Evolutionary conservation across 2,888 invertebrate species (phyloP).

Genomic region (Ptychoptera albimana): DNA sequence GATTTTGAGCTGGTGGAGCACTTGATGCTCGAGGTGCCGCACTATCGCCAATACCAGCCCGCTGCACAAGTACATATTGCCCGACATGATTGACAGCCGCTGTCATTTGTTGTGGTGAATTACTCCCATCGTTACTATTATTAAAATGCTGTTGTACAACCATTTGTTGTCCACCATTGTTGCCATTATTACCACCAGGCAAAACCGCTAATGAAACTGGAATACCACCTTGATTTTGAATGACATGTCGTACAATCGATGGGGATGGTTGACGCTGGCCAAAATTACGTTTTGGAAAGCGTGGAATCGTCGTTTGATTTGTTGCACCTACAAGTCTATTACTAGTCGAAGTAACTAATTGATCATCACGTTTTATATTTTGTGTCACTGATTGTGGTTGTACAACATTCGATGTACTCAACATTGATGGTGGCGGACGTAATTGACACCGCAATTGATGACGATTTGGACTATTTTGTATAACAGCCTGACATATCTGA

Average conservation of each 20-base stretch:
- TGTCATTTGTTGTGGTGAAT: background rate
- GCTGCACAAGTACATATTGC: slow-evolving; percentile 68
- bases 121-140: background rate
- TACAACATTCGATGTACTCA: slow-evolving; percentile 18
- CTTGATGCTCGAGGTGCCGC: slow-evolving; percentile 69
- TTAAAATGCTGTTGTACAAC: background rate
- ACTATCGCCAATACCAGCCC: slow-evolving; percentile 44
- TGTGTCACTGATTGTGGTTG: slow-evolving; percentile 8
- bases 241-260: slow-evolving; percentile 46
- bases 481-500: slow-evolving; percentile 85
- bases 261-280: slow-evolving; percentile 41
- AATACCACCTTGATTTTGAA: slow-evolving; percentile 38
- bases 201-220: slow-evolving; percentile 39
- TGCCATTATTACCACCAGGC: slow-evolving; percentile 17
- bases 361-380: slow-evolving; percentile 15
- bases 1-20: slow-evolving; percentile 57
- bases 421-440: slow-evolving; percentile 67
- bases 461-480: slow-evolving; percentile 84
- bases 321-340: slow-evolving; percentile 20
- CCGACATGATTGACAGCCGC: slow-evolving; percentile 31
- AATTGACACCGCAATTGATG: slow-evolving; percentile 73
- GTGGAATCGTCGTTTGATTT: slow-evolving; percentile 20
- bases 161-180: slow-evolving; percentile 8
- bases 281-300: slow-evolving; percentile 30
- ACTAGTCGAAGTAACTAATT: slow-evolving; percentile 5